A percentile compares a stretch with the other conserved stretches of the same genome.
Evolutionary conservation across 1,140 invertebrate species (phyloP).

Genomic region (Pissodes strobi): DNA sequence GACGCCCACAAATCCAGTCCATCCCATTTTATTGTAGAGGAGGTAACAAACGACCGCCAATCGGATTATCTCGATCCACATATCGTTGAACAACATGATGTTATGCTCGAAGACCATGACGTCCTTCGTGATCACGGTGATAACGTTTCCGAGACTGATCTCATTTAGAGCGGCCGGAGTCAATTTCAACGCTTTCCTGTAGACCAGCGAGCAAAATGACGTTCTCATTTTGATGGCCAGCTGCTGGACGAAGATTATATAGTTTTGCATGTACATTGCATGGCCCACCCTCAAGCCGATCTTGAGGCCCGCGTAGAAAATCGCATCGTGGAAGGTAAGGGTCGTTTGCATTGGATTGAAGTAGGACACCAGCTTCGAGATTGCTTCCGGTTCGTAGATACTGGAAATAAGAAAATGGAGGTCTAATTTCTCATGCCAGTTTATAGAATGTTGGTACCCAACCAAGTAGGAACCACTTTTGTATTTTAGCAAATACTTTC

Average conservation of each 20-base stretch:
- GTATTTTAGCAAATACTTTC: too few species aligned
- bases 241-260: conserved; percentile 72
- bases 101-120: conserved; percentile 73
- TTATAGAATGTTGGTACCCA: too few species aligned
- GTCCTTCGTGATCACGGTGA: conserved; percentile 91
- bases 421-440: too few species aligned
- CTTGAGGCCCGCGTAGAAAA: conserved; percentile 36
- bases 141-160: conserved; percentile 79
- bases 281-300: conserved; percentile 30
- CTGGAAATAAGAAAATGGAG: conserved; percentile 35
- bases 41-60: conserved; percentile 75
- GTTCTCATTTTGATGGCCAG: conserved; percentile 80
- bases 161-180: conserved; percentile 72
- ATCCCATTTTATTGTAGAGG: conserved; percentile 74
- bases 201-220: conserved; percentile 77
- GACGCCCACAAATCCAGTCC: conserved; percentile 76
- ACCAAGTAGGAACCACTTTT: too few species aligned
- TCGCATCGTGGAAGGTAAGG: conserved; percentile 38
- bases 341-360: conserved; percentile 38
- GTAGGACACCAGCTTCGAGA: conserved; percentile 44
- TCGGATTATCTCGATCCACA: conserved; percentile 81
- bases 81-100: conserved; percentile 70
- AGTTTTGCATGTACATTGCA: conserved; percentile 64
- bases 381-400: conserved; percentile 34
- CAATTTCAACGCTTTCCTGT: conserved; percentile 75